Conservation (phyloP, 1,140 invertebrate genomes). For the Leptoteleia sp. region DNA sequence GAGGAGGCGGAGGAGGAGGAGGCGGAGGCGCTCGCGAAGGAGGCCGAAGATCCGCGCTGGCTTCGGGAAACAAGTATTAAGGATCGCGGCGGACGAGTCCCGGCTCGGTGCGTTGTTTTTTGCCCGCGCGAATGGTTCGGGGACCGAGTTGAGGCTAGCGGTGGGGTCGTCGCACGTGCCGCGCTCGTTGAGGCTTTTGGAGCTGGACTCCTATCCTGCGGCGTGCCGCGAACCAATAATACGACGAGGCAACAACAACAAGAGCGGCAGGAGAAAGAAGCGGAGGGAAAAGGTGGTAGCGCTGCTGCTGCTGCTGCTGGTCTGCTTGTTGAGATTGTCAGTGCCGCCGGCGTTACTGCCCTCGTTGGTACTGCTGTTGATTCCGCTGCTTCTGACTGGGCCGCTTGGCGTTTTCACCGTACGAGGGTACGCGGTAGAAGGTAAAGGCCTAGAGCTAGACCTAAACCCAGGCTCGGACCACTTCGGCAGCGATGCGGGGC, state of each 20-base stretch:
- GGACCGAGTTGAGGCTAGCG: constrained; percentile 6
- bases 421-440: constrained; percentile 39
- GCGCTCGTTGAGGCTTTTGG: constrained; percentile 23
- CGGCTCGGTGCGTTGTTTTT: constrained; percentile 21
- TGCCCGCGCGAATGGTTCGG: constrained; percentile 37
- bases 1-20: constrained; percentile 28
- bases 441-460: no score
- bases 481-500: constrained; percentile 76
- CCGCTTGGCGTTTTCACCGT: constrained; percentile 32
- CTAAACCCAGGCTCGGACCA: constrained; percentile 67
- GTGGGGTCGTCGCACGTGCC: constrained; percentile 33
- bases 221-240: constrained; percentile 30
- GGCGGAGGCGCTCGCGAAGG: constrained; percentile 25
- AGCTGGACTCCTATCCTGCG: constrained; percentile 53
- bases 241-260: background rate
- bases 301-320: constrained; percentile 5
- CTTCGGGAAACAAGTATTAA: constrained; percentile 46
- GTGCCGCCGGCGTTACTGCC: constrained; percentile 21
- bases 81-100: constrained; percentile 21
- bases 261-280: background rate
- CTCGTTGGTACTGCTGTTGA: constrained; percentile 31
- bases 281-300: constrained; percentile 9
- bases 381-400: constrained; percentile 22
- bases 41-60: constrained; percentile 28
- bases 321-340: constrained; percentile 37